These are phyloP conservation scores for Diplodus puntazzo DNA, from an alignment of 2,797 vertebrate genomes.

Conservation along the genomic window DNA sequence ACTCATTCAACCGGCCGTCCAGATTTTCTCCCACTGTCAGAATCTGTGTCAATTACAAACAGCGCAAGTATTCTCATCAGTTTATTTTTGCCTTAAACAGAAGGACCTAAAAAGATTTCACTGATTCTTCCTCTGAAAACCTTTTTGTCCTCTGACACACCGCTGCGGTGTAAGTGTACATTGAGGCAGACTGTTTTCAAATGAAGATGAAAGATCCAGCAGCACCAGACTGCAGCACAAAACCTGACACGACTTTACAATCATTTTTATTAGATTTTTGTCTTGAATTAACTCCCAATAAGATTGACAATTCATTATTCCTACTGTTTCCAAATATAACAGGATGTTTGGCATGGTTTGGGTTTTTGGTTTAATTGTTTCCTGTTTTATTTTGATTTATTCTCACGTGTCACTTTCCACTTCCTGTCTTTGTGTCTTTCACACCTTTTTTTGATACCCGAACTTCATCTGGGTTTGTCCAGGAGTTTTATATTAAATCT, in stretches of 20 bases:
- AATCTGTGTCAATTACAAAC: slow-evolving; percentile 61
- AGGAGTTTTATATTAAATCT: too few species aligned
- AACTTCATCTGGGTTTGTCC: too few species aligned
- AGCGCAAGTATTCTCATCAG: slow-evolving; percentile 16
- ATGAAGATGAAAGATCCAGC: slow-evolving; percentile 6
- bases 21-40: slow-evolving; percentile 31
- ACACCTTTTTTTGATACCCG: too few species aligned
- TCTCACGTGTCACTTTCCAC: too few species aligned
- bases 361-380: too few species aligned
- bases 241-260: too few species aligned
- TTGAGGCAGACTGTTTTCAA: slow-evolving; percentile 7
- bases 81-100: slow-evolving; percentile 33
- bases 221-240: not conserved
- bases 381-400: too few species aligned
- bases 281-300: not conserved
- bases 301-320: not conserved
- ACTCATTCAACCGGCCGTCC: slow-evolving; percentile 60
- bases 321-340: not conserved
- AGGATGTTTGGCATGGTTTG: too few species aligned
- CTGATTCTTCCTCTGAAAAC: not conserved
- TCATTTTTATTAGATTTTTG: not conserved
- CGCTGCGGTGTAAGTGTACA: slow-evolving; percentile 15
- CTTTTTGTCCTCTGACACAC: slow-evolving; percentile 18
- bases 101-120: slow-evolving; percentile 30
- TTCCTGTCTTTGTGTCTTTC: too few species aligned